Evolutionary conservation across 2,888 invertebrate species (phyloP), one percentile per base, ranked within the genome.

Genomic region (Liposcelis brunnea): DNA sequence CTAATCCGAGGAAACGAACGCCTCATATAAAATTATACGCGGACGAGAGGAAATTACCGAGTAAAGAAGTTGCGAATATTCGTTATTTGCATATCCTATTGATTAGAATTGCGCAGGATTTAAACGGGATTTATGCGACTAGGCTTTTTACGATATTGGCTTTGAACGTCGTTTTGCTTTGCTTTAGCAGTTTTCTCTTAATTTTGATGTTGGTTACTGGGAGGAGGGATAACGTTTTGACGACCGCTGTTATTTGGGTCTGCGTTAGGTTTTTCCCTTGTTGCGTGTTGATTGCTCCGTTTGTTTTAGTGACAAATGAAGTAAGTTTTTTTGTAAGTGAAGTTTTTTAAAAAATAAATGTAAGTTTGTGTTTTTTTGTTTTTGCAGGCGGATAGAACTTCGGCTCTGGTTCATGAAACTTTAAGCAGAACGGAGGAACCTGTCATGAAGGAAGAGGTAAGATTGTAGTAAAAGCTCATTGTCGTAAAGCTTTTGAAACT

Each of bases 71-170:
- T 4, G 26, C 26, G 6, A 35, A 35, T 10, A 16, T 35, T 35
- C 35, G 35, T 7, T 16, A 35, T 35, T n/a, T 19, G 15, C 40
- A 40, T 40, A 40, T 40, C 11, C 19, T 19, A 6, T 11, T 40
- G 19, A 40, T 19, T n/a, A 19, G 40, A 7, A n/a, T 40, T 7
- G 40, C 40, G 4, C 19, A 40, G 19, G 40, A 40, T 18, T 16
- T 40, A 7, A 40, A 40, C 11, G 16, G 16, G 3, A 19, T 40
- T 16, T 40, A 15, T 19, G 15, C 40, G 18, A 40, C 40, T 5
- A 14, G 40, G n/a, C 16, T 40, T 19, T 19, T 40, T 5, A 6
- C 16, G 12, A 18, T 40, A 12, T 6, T 18, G 18, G 19, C 15
- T 21, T 6, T 40, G 4, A 19, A 40, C 19, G 21, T 21, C 19